These are phyloP conservation scores for Papilio protenor DNA, from an alignment of 2,888 invertebrate genomes.

Conservation along the genomic window DNA sequence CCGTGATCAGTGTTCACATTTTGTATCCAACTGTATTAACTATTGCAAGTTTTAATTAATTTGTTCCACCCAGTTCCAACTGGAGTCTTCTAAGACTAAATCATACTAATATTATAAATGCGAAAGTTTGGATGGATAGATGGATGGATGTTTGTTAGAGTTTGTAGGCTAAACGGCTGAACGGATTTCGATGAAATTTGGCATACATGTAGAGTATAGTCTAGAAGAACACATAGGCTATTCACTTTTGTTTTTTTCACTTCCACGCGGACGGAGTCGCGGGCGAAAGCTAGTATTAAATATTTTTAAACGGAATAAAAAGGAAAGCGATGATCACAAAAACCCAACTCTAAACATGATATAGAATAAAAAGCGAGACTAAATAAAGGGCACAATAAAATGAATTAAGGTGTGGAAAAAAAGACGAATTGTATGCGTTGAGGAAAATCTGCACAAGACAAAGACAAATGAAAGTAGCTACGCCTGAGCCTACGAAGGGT, in stretches of 20 bases:
- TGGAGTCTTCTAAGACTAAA: too few relatives aligned
- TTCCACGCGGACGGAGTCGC: too few relatives aligned
- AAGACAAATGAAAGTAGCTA: conserved; percentile 51
- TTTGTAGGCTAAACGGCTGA: too few relatives aligned
- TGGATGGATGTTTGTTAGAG: too few relatives aligned
- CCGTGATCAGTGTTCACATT: conserved; percentile 35
- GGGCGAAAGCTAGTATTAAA: too few relatives aligned
- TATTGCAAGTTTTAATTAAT: conserved; percentile 18
- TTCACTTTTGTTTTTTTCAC: too few relatives aligned
- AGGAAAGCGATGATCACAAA: neutral
- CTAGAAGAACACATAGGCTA: too few relatives aligned
- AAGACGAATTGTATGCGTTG: conserved; percentile 50
- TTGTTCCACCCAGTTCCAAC: neutral
- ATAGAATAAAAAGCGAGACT: conserved; percentile 46
- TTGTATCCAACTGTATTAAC: neutral
- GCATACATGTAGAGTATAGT: too few relatives aligned
- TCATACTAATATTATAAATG: too few relatives aligned
- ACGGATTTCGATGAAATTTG: too few relatives aligned
- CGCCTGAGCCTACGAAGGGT: conserved; percentile 46
- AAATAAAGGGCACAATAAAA: conserved; percentile 49
- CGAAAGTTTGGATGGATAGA: too few relatives aligned
- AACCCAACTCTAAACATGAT: neutral
- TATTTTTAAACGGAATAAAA: neutral
- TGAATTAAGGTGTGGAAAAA: conserved; percentile 47
- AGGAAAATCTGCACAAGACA: conserved; percentile 52